These are phyloP conservation scores for Neodiprion fabricii DNA, from an alignment of 1,140 invertebrate species.

Conservation along the genomic window DNA sequence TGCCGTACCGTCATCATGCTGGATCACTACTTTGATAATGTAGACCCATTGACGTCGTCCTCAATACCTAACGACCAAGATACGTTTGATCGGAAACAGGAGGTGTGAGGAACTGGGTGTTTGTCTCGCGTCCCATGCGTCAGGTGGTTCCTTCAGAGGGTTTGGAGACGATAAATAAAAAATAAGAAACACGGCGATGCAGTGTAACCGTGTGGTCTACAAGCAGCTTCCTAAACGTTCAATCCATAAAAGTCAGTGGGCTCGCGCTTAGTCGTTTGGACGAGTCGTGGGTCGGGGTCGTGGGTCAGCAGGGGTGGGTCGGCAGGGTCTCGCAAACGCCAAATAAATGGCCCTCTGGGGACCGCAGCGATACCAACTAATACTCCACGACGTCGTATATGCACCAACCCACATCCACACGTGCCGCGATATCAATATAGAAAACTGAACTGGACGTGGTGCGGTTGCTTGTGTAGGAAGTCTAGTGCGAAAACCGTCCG, in stretches of 20 bases:
- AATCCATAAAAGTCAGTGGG: conserved; percentile 30
- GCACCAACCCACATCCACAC: background rate
- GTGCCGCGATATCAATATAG: conserved; percentile 34
- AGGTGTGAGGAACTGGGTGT: no score
- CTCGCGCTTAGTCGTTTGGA: background rate
- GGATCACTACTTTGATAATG: no score
- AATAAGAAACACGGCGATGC: background rate
- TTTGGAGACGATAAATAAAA: background rate
- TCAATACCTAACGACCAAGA: no score
- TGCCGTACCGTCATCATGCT: no score
- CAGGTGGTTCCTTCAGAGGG: no score
- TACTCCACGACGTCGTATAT: conserved; percentile 11
- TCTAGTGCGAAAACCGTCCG: conserved; percentile 12
- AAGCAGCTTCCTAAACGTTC: conserved; percentile 2
- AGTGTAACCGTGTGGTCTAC: background rate
- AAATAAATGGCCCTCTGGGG: conserved; percentile 45
- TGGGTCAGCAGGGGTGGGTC: background rate
- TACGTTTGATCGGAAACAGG: no score
- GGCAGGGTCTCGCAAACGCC: conserved; percentile 22
- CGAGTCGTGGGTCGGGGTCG: background rate
- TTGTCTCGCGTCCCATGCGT: no score
- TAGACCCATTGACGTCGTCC: no score
- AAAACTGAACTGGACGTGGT: conserved; percentile 5
- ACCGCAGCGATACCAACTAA: conserved; percentile 23
- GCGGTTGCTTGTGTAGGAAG: background rate